Conservation (phyloP, 2,888 invertebrate species). For the Strigamia crassipes region DNA sequence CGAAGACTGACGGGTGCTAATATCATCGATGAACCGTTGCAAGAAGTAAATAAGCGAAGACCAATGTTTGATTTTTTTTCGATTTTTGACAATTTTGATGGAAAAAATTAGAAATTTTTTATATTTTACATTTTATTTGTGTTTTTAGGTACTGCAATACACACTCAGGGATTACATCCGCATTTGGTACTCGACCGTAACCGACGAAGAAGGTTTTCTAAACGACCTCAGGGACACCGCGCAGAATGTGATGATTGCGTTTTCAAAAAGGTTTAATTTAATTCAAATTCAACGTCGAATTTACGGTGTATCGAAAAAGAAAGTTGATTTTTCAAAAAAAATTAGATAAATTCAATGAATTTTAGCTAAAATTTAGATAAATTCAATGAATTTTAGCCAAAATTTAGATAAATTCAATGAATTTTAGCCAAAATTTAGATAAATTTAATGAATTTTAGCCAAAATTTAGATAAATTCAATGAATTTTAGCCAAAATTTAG, state of each 20-base stretch:
- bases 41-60: constrained; percentile 67
- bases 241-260: constrained; percentile 72
- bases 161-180: constrained; percentile 81
- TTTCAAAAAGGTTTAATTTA: constrained; percentile 68
- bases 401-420: too few species aligned
- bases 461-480: too few species aligned
- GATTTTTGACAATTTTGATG: constrained; percentile 2
- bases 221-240: constrained; percentile 71
- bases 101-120: not conserved
- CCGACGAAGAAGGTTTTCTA: constrained; percentile 74
- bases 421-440: too few species aligned
- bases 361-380: too few species aligned
- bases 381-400: too few species aligned
- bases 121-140: constrained; percentile 38
- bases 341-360: too few species aligned
- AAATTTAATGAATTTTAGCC: too few species aligned
- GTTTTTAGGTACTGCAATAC: constrained; percentile 66
- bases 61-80: not conserved
- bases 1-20: constrained; percentile 79
- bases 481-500: too few species aligned
- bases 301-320: too few species aligned
- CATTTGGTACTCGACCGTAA: constrained; percentile 65
- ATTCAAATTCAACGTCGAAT: constrained; percentile 26
- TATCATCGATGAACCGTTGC: constrained; percentile 81
- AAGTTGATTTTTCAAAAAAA: too few species aligned